Evolutionary conservation across 2,113 vertebrate species (phyloP).

Genomic region (Litocranius walleri): DNA sequence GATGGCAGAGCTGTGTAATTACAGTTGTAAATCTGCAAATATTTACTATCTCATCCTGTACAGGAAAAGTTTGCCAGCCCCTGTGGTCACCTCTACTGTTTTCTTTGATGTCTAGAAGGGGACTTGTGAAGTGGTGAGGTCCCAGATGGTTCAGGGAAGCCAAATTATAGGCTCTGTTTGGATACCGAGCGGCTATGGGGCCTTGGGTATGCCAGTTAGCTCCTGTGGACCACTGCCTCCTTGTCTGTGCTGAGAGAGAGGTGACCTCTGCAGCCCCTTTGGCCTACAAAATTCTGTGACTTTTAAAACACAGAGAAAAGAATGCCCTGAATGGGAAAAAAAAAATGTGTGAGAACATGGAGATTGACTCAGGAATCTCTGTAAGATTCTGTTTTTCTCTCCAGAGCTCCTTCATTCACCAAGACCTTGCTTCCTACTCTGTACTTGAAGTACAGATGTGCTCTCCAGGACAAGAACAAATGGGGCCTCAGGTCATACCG

Average conservation of each 20-base stretch:
- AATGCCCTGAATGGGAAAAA: neutral
- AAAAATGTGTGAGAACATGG: neutral
- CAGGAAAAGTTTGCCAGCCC: neutral
- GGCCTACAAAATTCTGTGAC: neutral
- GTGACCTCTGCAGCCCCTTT: neutral
- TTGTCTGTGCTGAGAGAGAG: neutral
- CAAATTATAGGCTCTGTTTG: neutral
- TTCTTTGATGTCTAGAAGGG: neutral
- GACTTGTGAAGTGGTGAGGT: neutral
- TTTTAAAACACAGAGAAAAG: neutral
- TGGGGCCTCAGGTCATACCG: neutral
- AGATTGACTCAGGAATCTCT: neutral
- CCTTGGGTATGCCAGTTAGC: neutral
- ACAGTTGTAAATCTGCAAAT: neutral
- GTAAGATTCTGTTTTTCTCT: neutral
- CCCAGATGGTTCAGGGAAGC: neutral
- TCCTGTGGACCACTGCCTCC: no score
- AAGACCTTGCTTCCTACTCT: neutral
- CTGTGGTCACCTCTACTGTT: neutral
- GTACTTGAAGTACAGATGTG: neutral
- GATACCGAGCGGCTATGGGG: neutral
- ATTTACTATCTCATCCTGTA: neutral
- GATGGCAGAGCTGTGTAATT: neutral
- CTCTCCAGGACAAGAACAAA: neutral
- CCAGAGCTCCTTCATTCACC: neutral